A percentile compares a stretch with the other conserved stretches of the same genome.
phyloP scores from a whole-genome alignment of 23 tunicate species.

The Clavelina lepadiformis region DNA sequence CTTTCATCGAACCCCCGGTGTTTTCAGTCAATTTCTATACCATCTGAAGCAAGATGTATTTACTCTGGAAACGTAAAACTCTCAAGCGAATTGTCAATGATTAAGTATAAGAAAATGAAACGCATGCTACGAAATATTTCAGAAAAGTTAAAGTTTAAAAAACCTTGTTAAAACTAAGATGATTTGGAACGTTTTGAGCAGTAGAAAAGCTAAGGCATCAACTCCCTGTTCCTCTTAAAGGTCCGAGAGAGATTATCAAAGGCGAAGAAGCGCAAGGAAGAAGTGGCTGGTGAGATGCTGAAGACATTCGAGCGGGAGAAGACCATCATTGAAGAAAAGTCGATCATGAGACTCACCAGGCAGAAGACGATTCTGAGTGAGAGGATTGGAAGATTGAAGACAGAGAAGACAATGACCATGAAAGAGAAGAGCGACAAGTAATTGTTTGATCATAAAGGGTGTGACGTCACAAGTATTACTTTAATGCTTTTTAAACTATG shows the following conservation, averaged over 20 bases:
- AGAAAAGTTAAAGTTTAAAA: too few relatives aligned
- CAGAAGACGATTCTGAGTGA: slow-evolving; percentile 76
- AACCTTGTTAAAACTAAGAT: too few relatives aligned
- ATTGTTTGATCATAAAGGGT: not conserved
- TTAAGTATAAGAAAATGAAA: too few relatives aligned
- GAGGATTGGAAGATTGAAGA: slow-evolving; percentile 34
- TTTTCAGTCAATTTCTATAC: not conserved
- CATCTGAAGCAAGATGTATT: too few relatives aligned
- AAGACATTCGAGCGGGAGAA: slow-evolving; percentile 41
- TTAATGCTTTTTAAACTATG: too few relatives aligned
- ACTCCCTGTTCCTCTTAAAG: not conserved
- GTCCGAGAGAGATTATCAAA: slow-evolving; percentile 4
- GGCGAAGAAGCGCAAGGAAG: slow-evolving; percentile 11
- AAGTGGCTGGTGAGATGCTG: slow-evolving; percentile 20
- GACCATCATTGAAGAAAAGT: slow-evolving; percentile 53
- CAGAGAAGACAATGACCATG: slow-evolving; percentile 69
- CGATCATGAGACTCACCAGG: slow-evolving; percentile 30
- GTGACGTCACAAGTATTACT: not conserved
- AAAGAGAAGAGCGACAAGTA: slow-evolving; percentile 39
- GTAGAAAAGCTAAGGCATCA: too few relatives aligned
- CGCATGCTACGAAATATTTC: too few relatives aligned
- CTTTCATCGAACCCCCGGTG: not conserved
- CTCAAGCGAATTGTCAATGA: too few relatives aligned
- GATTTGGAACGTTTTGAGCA: too few relatives aligned
- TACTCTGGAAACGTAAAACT: too few relatives aligned